Evolutionary conservation across 2,113 vertebrate species (phyloP), one percentile per base, ranked within the genome.

Genomic region (Vulpes lagopus): DNA sequence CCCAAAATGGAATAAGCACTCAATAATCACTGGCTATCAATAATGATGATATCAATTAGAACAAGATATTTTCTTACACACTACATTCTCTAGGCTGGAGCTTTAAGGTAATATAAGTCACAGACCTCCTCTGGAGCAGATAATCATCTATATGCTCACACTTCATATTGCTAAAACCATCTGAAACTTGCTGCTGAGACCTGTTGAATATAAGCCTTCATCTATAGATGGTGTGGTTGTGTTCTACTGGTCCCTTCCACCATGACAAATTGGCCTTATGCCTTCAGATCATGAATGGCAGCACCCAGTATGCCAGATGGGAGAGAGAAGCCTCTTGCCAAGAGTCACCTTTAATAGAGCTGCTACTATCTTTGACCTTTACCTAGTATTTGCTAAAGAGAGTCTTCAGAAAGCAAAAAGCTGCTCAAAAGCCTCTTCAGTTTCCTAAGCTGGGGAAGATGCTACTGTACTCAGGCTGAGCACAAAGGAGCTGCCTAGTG

Each of bases 361-460:
- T 85, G 17, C 32, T 80, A 10, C 30, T 82, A 25, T 8, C 53
- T 96, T 96, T 97, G 60, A 91, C 32, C 57, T 79, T 93, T 91
- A 79, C 16, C 35, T 93, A 80, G 32, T 74, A 89, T 84, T 88
- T 88, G 25, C 32, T 88, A 55, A 93, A 73, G 49, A 83, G 25
- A 88, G 74, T 95, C 27, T 16, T 11, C 25, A 91, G 62, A 93
- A 78, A 88, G 5, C 25, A 88, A 83, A 95, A 80, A 19, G 17
- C 16, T 91, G 4, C 65, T 97, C 25, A 60, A 94, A 92, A 78
- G 3, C 10, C 12, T 51, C 32, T 67, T 11, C 2, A 74, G 35
- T 35, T 65, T 87, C 96, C 89, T 93, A 91, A 59, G 11, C n/a
- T 93, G 55, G 87, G 16, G 51, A 92, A 92, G 12, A 87, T 81